Conservation (phyloP, 2,888 invertebrate species). For the Stomorhina lunata region DNA sequence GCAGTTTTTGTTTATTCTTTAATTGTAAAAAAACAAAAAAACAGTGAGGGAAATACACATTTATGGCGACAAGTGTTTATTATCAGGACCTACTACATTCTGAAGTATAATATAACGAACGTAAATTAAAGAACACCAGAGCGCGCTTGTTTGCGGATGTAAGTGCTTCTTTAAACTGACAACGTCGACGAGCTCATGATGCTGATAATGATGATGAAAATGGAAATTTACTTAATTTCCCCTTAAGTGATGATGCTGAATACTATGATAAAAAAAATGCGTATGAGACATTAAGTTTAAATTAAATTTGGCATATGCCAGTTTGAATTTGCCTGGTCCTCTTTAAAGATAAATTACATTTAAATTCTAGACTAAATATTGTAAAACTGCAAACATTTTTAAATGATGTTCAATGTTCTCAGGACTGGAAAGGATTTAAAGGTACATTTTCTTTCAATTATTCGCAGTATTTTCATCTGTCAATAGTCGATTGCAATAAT, state of each 20-base stretch:
- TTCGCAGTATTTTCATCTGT: neutral
- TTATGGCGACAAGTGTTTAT: constrained; percentile 53
- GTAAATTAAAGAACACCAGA: constrained; percentile 38
- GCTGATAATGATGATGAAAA: constrained; percentile 4
- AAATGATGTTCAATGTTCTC: constrained; percentile 5
- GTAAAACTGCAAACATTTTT: neutral
- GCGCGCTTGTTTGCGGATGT: constrained; percentile 45
- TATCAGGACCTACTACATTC: no score
- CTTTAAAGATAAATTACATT: neutral
- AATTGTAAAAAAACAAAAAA: neutral
- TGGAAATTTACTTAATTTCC: constrained; percentile 21
- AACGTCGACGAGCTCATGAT: constrained; percentile 24
- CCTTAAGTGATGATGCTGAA: constrained; percentile 18
- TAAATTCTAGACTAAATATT: neutral
- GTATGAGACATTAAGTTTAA: constrained; percentile 41
- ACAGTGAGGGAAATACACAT: constrained; percentile 14
- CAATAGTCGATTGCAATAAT: neutral
- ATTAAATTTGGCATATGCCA: constrained; percentile 61
- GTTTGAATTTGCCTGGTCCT: neutral
- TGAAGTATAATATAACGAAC: constrained; percentile 32
- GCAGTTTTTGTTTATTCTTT: neutral
- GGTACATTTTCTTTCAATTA: neutral
- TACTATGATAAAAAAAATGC: constrained; percentile 31
- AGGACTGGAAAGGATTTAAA: neutral
- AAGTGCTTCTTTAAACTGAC: constrained; percentile 58